Conservation (phyloP, 2,113 vertebrate species). For the Dicerorhinus sumatrensis region DNA sequence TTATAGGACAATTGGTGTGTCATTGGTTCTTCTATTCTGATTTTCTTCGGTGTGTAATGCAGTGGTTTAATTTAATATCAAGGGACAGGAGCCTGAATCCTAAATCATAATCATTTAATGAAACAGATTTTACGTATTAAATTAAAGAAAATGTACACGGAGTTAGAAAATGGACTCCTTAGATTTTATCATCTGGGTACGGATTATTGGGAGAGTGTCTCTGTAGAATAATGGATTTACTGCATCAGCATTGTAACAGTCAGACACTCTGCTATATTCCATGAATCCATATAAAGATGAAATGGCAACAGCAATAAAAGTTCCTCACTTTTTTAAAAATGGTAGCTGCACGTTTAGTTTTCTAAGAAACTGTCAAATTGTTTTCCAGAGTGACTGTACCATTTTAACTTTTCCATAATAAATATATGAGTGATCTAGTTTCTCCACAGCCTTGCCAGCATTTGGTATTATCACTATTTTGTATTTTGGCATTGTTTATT, state of each 20-base stretch:
- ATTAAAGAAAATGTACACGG: background rate
- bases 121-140: background rate
- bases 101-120: background rate
- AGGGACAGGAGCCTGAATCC: background rate
- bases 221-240: background rate
- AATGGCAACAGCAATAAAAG: background rate
- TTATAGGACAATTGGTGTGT: background rate
- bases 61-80: background rate
- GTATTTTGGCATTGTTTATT: background rate
- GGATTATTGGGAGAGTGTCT: background rate
- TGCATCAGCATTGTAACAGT: background rate
- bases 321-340: background rate
- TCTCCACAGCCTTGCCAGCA: background rate
- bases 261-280: background rate
- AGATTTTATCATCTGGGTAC: background rate
- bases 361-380: background rate
- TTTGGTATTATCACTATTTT: background rate
- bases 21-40: background rate
- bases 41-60: background rate
- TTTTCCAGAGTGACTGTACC: background rate
- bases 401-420: background rate
- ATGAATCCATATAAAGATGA: background rate
- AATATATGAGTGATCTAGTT: background rate
- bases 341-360: background rate
- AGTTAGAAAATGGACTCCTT: background rate